phyloP scores from a whole-genome alignment of 1,140 invertebrate genomes.

The Sogatella furcifera region DNA sequence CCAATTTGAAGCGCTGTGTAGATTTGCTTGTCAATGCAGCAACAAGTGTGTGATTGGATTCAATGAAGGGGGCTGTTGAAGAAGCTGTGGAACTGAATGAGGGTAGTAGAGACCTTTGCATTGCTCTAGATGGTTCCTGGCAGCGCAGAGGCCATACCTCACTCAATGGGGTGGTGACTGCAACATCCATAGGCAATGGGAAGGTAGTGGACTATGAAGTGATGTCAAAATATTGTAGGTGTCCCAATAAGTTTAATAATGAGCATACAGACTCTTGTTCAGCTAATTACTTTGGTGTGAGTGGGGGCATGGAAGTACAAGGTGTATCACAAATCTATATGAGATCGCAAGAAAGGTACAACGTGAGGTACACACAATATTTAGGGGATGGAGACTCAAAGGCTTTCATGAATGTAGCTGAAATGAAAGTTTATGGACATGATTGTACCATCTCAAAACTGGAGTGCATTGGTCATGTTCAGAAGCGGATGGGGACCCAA shows the following conservation, averaged over 20 bases:
- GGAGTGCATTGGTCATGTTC: conserved; percentile 22
- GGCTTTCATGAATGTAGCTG: conserved; percentile 2
- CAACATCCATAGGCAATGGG: conserved; percentile 9
- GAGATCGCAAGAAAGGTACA: conserved; percentile 15
- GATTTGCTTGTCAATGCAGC: not conserved
- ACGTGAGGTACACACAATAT: conserved; percentile 16
- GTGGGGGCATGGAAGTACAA: conserved; percentile 21
- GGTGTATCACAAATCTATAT: conserved; percentile 19
- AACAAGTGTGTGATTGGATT: too few species aligned
- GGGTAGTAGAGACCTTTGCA: conserved; percentile 6
- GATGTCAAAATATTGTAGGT: conserved; percentile 15
- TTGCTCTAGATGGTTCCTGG: conserved; percentile 18
- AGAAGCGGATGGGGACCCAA: conserved; percentile 25
- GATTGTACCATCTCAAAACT: conserved; percentile 12
- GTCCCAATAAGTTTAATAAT: not conserved
- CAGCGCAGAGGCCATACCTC: conserved; percentile 15
- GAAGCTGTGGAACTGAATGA: conserved; percentile 10
- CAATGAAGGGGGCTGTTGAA: too few species aligned
- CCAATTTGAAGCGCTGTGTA: not conserved
- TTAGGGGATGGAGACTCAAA: conserved; percentile 20
- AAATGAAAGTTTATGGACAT: conserved; percentile 14
- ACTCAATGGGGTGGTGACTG: conserved; percentile 13
- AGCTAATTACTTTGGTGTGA: conserved; percentile 19
- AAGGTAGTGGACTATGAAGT: conserved; percentile 15
- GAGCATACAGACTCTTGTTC: conserved; percentile 12